Evolutionary conservation across 92 coral and sea anemone genomes (phyloP).

Genomic region (Palythoa grandiflora): DNA sequence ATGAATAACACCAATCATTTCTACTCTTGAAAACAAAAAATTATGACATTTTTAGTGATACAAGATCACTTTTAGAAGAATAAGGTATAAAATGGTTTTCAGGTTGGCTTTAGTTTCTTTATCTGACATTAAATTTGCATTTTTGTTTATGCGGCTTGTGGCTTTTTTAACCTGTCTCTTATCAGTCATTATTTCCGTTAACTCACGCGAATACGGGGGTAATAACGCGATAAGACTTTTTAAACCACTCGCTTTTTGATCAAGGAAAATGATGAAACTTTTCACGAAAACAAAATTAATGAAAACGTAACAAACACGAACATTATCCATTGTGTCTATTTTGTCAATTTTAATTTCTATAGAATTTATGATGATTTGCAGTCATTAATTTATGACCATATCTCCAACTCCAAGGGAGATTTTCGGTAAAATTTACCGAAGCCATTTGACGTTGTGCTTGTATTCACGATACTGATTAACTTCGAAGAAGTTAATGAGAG

Average conservation of each 20-base stretch:
- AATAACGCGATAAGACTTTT: not conserved
- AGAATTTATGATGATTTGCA: not conserved
- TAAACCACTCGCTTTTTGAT: constrained; percentile 29
- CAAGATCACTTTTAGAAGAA: too few species aligned
- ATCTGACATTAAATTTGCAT: not conserved
- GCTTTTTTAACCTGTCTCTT: not conserved
- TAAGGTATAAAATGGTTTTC: too few species aligned
- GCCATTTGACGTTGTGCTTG: not conserved
- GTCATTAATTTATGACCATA: not conserved
- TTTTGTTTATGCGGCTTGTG: constrained; percentile 20
- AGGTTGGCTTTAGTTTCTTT: too few species aligned
- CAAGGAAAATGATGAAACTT: constrained; percentile 3
- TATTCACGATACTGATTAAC: constrained; percentile 10
- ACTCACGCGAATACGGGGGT: constrained; percentile 24
- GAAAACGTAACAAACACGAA: not conserved
- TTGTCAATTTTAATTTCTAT: not conserved
- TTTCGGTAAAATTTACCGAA: constrained; percentile 7
- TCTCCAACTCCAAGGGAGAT: constrained; percentile 6
- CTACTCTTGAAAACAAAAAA: too few species aligned
- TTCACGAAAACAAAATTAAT: constrained; percentile 20
- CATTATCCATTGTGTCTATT: not conserved
- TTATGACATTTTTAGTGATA: too few species aligned
- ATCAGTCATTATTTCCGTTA: constrained; percentile 22
- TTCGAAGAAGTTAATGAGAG: constrained; percentile 19
- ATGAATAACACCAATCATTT: too few species aligned